These are phyloP conservation scores for Colinus virginianus DNA, from an alignment of 2,113 vertebrate genomes.

Conservation along the genomic window DNA sequence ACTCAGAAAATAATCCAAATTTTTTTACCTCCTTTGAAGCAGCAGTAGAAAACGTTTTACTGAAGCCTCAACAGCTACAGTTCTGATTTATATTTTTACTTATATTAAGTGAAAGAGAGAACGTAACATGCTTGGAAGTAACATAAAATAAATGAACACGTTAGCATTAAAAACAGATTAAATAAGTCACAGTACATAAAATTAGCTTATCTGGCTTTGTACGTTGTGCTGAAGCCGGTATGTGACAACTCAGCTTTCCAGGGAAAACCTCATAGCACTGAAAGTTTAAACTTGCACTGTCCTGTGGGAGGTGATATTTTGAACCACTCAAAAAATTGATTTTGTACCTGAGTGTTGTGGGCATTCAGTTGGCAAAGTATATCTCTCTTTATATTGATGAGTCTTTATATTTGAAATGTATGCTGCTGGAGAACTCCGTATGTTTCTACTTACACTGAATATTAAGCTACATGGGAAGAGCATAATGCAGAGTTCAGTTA, in stretches of 20 bases:
- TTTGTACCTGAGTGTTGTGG: not conserved
- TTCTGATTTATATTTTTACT: not conserved
- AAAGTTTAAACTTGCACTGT: not conserved
- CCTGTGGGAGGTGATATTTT: not conserved
- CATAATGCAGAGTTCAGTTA: not conserved
- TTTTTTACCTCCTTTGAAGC: not conserved
- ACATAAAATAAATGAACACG: constrained; percentile 58
- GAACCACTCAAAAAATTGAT: not conserved
- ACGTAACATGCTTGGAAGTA: constrained; percentile 14
- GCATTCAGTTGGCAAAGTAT: not conserved
- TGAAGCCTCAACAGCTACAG: not conserved
- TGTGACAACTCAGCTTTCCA: not conserved
- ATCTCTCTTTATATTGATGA: not conserved
- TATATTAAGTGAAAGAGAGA: not conserved
- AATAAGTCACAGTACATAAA: constrained; percentile 66
- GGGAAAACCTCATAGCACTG: accelerated
- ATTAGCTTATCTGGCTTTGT: constrained; percentile 37
- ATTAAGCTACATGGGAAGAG: not conserved
- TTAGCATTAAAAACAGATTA: constrained; percentile 53
- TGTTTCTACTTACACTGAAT: not conserved
- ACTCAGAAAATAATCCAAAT: not conserved
- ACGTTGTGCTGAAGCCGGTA: not conserved
- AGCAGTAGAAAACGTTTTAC: not conserved
- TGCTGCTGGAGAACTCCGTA: not conserved
- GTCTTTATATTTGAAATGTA: not conserved